Base-by-base conservation (phyloP, 2,888 invertebrate genomes). In the Dascillus cervinus region DNA sequence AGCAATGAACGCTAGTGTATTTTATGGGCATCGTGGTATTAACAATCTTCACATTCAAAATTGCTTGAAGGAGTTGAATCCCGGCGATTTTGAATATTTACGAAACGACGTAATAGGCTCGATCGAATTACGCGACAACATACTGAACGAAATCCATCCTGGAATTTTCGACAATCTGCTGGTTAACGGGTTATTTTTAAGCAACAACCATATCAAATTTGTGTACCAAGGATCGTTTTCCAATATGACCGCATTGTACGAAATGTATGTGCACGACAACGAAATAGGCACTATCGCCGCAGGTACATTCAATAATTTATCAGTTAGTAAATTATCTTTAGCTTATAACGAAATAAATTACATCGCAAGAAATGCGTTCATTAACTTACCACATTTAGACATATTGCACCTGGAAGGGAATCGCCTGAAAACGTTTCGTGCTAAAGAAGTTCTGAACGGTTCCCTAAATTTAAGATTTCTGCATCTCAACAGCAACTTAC, bases 331-430 rank as follows among this genome's bases (percentile, higher is more conserved):
- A 3, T 25, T 36, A n/a, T 8, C 20, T 1, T 20, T 36, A n/a
- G 20, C 36, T 3, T 20, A 32, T 3, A 36, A 36, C 10, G 4
- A 22, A 11, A 31, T 36, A 3, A 9, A 5, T 4, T 11, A 20
- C n/a, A 27, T 36, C 9, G 27, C 27, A 21, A 22, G 13, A 14
- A 17, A 27, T 12, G 36, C 36, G 2, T 24, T 36, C 11, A 10
- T n/a, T 2, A 20, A 27, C 11, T 20, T 36, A 32, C 9, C 6
- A 10, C 10, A 22, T 20, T 19, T 36, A 11, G 32, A 27, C 9
- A 10, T 13, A 9, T 21, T 36, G 13, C 13, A 32, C 13, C 25
- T 36, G 13, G 23, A 31, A 17, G 32, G 32, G 5, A 36, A 36
- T 12, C 10, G 4, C 2, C 17, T 36, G 6, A 10, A 27, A 1